Conservation (phyloP, 1,140 invertebrate species). For the Ips nitidus region DNA sequence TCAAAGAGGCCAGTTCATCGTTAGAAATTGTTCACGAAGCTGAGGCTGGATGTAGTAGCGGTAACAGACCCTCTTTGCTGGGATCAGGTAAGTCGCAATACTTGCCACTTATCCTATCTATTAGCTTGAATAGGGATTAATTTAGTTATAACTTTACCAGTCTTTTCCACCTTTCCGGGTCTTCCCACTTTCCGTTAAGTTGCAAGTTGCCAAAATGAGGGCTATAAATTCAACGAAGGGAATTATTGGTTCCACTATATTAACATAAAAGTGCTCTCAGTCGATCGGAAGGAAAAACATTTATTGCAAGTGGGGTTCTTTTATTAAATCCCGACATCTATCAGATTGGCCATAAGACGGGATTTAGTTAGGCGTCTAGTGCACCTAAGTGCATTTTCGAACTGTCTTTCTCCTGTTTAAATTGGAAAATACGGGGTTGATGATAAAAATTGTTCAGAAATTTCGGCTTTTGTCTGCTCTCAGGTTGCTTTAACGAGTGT, state of each 20-base stretch:
- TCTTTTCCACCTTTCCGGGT: neutral
- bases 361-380: slow-evolving; percentile 43
- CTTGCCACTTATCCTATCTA: neutral
- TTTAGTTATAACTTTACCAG: neutral
- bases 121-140: neutral
- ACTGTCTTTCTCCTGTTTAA: slow-evolving; percentile 24
- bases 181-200: neutral
- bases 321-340: slow-evolving; percentile 49
- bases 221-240: slow-evolving; percentile 28
- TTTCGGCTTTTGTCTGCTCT: neutral
- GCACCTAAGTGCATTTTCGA: slow-evolving; percentile 40
- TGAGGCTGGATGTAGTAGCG: slow-evolving; percentile 39
- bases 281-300: slow-evolving; percentile 40
- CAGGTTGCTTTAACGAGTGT: too few relatives aligned
- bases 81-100: slow-evolving; percentile 45
- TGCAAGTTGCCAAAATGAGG: slow-evolving; percentile 29
- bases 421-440: slow-evolving; percentile 25
- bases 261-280: slow-evolving; percentile 38
- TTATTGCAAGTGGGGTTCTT: slow-evolving; percentile 44
- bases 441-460: slow-evolving; percentile 10
- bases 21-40: slow-evolving; percentile 44
- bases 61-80: slow-evolving; percentile 26
- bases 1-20: slow-evolving; percentile 42
- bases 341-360: slow-evolving; percentile 43
- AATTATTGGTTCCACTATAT: slow-evolving; percentile 37